These are phyloP conservation scores for Ormyrus thymus DNA, from an alignment of 2,888 invertebrate species.

Conservation along the genomic window DNA sequence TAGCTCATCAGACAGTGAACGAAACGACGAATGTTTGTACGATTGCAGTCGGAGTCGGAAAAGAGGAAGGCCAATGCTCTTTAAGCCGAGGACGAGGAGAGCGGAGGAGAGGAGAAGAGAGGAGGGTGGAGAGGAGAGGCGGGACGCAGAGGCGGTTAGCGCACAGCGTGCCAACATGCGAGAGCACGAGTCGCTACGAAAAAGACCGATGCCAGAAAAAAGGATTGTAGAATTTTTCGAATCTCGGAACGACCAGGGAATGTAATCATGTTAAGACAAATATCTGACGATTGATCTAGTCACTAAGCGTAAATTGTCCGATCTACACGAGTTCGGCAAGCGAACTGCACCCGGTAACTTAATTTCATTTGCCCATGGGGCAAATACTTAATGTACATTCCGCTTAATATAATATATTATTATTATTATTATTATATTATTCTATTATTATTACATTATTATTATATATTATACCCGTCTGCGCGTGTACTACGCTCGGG, in stretches of 20 bases:
- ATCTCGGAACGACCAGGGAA: slow-evolving; percentile 14
- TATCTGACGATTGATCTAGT: slow-evolving; percentile 67
- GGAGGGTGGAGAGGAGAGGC: background rate
- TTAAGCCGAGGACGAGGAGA: slow-evolving; percentile 44
- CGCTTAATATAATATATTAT: slow-evolving; percentile 57
- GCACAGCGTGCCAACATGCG: slow-evolving; percentile 34
- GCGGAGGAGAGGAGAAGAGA: slow-evolving; percentile 25
- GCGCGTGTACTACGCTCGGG: slow-evolving; percentile 14
- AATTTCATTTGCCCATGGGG: slow-evolving; percentile 58
- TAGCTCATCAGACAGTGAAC: background rate
- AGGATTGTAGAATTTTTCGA: slow-evolving; percentile 4
- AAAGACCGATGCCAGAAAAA: slow-evolving; percentile 31
- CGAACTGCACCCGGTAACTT: slow-evolving; percentile 62
- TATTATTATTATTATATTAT: slow-evolving; percentile 26
- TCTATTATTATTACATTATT: slow-evolving; percentile 18
- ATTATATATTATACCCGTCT: slow-evolving; percentile 35
- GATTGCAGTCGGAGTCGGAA: slow-evolving; percentile 56
- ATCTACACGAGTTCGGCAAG: slow-evolving; percentile 61
- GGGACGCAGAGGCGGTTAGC: slow-evolving; percentile 24
- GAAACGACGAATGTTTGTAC: slow-evolving; percentile 54
- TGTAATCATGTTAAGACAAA: slow-evolving; percentile 17
- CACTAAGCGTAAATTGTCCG: slow-evolving; percentile 65
- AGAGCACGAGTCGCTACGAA: slow-evolving; percentile 34
- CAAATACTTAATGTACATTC: slow-evolving; percentile 58
- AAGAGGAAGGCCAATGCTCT: slow-evolving; percentile 57